A percentile compares a stretch with the other conserved stretches of the same genome.
These are phyloP conservation scores for Felis chaus DNA, from an alignment of 2,113 vertebrate species.

Conservation along the genomic window DNA sequence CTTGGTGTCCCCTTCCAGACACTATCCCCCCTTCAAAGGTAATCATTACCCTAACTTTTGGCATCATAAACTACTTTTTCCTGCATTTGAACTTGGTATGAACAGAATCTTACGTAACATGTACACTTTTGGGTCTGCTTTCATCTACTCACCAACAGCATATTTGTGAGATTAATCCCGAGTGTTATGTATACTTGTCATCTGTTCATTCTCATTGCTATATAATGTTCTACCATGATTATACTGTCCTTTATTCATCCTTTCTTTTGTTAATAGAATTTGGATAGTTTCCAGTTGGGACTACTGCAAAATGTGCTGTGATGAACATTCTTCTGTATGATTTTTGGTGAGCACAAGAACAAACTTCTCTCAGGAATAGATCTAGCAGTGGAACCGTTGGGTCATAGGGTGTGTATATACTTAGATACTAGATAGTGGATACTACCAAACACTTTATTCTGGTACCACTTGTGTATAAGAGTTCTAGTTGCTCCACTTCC, in stretches of 20 bases:
- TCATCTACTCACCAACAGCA: not conserved
- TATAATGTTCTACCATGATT: not conserved
- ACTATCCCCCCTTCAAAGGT: not conserved
- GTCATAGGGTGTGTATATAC: not conserved
- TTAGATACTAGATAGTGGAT: not conserved
- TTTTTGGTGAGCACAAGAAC: not conserved
- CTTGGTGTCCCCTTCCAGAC: not conserved
- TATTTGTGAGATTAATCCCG: not conserved
- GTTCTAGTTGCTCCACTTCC: not conserved
- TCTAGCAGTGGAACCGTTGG: not conserved
- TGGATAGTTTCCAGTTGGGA: not conserved
- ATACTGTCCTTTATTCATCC: not conserved
- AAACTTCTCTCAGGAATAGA: not conserved
- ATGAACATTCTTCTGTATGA: not conserved
- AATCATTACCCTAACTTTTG: not conserved
- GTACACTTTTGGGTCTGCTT: not conserved
- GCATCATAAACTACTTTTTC: not conserved
- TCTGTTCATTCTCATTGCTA: not conserved
- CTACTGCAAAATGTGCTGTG: not conserved
- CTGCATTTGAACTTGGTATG: not conserved
- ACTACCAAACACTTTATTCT: not conserved
- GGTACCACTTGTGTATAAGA: not conserved
- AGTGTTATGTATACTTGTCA: not conserved
- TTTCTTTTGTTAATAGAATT: conserved; percentile 17
- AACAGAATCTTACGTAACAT: not conserved